Evolutionary conservation across 2,797 vertebrate genomes (phyloP), one percentile per base, ranked within the genome.

Genomic region (Myotis planiceps): DNA sequence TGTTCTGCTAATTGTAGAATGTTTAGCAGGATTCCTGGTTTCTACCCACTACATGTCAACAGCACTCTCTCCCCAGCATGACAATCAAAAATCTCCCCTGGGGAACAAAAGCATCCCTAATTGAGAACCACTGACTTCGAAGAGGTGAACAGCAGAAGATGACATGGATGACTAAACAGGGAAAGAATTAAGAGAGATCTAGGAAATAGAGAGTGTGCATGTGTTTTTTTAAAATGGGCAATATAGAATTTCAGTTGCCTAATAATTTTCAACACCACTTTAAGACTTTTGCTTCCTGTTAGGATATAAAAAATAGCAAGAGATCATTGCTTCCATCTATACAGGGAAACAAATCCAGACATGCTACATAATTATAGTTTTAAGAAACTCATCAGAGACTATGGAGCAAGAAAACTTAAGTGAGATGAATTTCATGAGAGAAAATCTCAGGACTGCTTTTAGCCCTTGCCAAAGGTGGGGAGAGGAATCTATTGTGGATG

Each of bases 201-300:
- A 21, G 16, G 27, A 79, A 90, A 88, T 16, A 25, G 15, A 42
- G 23, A 58, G 4, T 42, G 2, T 12, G 58, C 27, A 29, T 80
- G 60, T 75, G 37, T 55, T 29, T 37, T 12, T 81, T 63, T 34
- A 32, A 32, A 90, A 51, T 29, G 15, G 19, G 13, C 53, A 1
- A 1, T 76, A 2, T 81, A 63, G 80, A 86, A 92, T 89, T 88
- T 72, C 75, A 95, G n/a, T 45, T 89, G 49, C 71, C 21, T 87
- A 37, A 71, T 45, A 69, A 79, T 87, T 94, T 92, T 90, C 53
- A 87, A 89, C 12, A 72, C 5, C 16, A 63, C 19, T 80, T 96
- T 84, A 58, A 89, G 76, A 76, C 5, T 34, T 90, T 71, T 79
- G 6, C 37, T 78, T 88, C 83, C 68, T 78, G 39, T 75, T 78